A percentile compares a stretch with the other conserved stretches of the same genome.
These are phyloP conservation scores for Aldrovandia affinis DNA, from an alignment of 2,797 vertebrate genomes.

Conservation along the genomic window DNA sequence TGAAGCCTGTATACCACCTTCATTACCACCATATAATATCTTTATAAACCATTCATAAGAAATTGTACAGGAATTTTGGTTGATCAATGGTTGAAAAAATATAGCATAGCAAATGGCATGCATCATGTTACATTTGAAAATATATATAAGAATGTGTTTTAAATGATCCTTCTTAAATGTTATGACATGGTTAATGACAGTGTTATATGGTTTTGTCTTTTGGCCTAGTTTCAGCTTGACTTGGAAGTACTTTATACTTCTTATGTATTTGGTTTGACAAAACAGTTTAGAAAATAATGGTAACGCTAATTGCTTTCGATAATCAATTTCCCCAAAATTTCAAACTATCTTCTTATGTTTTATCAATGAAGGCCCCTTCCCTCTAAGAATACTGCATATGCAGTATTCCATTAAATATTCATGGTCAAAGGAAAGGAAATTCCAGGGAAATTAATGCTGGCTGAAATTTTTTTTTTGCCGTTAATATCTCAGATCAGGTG, in stretches of 20 bases:
- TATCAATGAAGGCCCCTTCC: not conserved
- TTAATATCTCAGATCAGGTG: not conserved
- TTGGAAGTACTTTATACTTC: not conserved
- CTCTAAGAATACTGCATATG: not conserved
- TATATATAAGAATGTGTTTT: conserved; percentile 41
- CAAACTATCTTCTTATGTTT: not conserved
- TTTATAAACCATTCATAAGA: no score
- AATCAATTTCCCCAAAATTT: not conserved
- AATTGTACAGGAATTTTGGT: no score
- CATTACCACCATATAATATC: no score
- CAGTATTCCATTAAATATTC: not conserved
- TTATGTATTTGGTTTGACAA: not conserved
- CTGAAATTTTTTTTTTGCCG: not conserved
- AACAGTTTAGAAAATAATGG: not conserved
- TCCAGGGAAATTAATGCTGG: not conserved
- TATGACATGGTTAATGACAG: not conserved
- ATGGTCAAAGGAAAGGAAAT: not conserved
- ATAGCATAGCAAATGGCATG: conserved; percentile 22
- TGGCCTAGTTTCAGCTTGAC: not conserved
- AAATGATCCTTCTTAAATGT: not conserved
- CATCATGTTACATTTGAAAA: conserved; percentile 27
- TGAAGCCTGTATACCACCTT: no score
- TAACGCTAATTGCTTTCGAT: not conserved
- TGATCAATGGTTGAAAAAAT: conserved; percentile 22
- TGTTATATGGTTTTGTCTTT: not conserved